Conservation (phyloP, 2,797 vertebrate genomes). For the Dendrocincla fuliginosa region DNA sequence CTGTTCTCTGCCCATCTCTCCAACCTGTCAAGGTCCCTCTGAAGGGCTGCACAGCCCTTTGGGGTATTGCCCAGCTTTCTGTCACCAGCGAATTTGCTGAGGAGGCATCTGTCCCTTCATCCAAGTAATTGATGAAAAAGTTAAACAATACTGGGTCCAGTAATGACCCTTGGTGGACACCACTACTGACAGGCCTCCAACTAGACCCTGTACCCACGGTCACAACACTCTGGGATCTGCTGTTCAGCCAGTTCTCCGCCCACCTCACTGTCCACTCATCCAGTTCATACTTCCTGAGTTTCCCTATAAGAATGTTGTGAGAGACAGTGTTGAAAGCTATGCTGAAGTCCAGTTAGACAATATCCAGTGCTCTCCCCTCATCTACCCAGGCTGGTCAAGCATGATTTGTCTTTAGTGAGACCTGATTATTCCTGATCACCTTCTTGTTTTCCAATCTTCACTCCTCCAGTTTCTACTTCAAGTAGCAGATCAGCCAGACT, state of each 20-base stretch:
- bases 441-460: neutral
- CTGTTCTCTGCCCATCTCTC: neutral
- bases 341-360: neutral
- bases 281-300: neutral
- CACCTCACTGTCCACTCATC: neutral
- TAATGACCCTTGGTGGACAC: neutral
- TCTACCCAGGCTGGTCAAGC: neutral
- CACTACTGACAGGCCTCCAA: neutral
- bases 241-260: neutral
- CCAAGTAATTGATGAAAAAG: neutral
- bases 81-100: neutral
- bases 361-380: neutral
- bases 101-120: neutral
- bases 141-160: neutral
- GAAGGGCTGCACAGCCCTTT: neutral
- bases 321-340: neutral
- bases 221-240: fast-evolving
- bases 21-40: neutral
- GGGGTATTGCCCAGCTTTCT: neutral
- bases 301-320: neutral
- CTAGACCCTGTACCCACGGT: neutral
- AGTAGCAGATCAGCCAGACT: neutral
- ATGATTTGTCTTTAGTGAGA: neutral
- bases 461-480: neutral
- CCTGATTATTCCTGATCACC: neutral